These are phyloP conservation scores for Oncorhynchus gorbuscha DNA, from an alignment of 2,113 vertebrate genomes.

Conservation along the genomic window DNA sequence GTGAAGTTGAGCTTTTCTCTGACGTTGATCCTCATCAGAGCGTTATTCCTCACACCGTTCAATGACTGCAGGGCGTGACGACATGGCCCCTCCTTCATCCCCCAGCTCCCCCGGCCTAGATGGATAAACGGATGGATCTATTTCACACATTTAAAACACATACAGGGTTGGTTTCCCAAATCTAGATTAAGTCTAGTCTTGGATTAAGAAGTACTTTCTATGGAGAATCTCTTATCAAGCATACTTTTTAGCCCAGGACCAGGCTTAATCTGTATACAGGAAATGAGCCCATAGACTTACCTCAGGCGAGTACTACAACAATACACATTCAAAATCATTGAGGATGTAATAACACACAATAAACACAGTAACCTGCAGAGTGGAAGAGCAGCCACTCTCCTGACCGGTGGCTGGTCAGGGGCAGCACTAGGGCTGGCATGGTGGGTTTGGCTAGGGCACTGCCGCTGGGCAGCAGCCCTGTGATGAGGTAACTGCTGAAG, in stretches of 20 bases:
- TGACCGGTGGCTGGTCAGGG: background rate
- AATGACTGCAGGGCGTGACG: constrained; percentile 19
- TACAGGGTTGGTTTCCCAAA: too few relatives aligned
- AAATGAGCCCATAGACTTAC: too few relatives aligned
- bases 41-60: background rate
- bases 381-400: constrained; percentile 21
- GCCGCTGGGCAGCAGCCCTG: background rate
- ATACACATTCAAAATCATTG: too few relatives aligned
- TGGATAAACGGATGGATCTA: too few relatives aligned
- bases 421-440: background rate
- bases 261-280: too few relatives aligned
- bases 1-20: constrained; percentile 19
- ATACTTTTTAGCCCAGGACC: too few relatives aligned
- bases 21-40: constrained; percentile 21
- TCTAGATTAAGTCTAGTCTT: too few relatives aligned
- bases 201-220: too few relatives aligned
- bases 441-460: background rate
- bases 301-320: too few relatives aligned
- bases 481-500: constrained; percentile 22
- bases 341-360: too few relatives aligned
- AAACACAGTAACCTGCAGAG: background rate
- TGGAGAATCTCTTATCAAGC: too few relatives aligned
- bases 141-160: too few relatives aligned
- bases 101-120: background rate
- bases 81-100: constrained; percentile 15